phyloP scores from a whole-genome alignment of 1,140 invertebrate species.

The Ditylenchus dipsaci region DNA sequence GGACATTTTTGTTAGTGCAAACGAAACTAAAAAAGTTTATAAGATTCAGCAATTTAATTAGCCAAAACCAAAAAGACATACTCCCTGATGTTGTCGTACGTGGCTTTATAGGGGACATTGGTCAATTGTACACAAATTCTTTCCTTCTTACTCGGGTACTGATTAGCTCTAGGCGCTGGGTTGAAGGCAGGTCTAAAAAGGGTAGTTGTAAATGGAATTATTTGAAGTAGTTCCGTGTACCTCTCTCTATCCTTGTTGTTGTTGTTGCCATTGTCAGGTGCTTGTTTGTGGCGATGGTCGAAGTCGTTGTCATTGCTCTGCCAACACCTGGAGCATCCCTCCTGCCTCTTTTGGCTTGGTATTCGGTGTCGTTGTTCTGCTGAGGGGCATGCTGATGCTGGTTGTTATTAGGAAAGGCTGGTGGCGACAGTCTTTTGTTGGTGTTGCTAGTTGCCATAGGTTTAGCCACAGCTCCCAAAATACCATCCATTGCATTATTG shows the following conservation, averaged over 20 bases:
- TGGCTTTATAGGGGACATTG: constrained; percentile 29
- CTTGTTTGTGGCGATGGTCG: no score
- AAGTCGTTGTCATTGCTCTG: neutral
- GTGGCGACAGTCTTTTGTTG: neutral
- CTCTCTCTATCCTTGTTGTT: neutral
- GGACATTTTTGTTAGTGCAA: neutral
- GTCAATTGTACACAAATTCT: constrained; percentile 32
- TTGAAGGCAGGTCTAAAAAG: neutral
- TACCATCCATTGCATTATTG: neutral
- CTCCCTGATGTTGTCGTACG: constrained; percentile 22
- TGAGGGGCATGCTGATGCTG: neutral
- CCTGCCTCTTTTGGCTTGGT: neutral
- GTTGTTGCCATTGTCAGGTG: neutral
- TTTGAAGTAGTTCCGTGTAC: neutral
- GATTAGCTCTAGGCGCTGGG: neutral
- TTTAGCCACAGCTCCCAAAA: neutral
- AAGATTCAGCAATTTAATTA: neutral
- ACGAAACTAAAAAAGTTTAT: neutral
- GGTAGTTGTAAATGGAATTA: neutral
- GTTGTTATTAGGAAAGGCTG: neutral
- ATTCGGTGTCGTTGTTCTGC: neutral
- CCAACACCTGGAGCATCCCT: neutral
- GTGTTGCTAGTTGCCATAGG: neutral
- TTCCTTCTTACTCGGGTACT: neutral
- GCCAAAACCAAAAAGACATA: constrained; percentile 13